Conservation (phyloP, 2,888 invertebrate genomes). For the Hypselothyrea guttata region DNA sequence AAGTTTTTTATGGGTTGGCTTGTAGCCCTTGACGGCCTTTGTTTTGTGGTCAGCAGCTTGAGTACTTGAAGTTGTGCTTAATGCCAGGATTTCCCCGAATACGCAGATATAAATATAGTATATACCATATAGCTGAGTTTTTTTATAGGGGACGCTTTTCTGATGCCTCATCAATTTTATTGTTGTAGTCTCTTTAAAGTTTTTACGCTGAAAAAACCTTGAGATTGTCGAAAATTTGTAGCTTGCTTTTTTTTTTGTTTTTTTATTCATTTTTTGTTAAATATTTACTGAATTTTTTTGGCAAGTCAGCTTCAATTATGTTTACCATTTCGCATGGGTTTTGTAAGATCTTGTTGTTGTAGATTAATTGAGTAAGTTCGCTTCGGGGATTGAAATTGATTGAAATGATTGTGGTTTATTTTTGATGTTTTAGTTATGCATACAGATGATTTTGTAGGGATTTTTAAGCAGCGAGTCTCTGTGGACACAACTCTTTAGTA, state of each 20-base stretch:
- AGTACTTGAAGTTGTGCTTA: constrained; percentile 42
- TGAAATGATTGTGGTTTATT: constrained; percentile 14
- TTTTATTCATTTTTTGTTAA: constrained; percentile 11
- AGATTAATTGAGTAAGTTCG: constrained; percentile 49
- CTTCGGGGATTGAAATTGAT: constrained; percentile 8
- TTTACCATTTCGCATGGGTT: constrained; percentile 4
- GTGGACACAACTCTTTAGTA: constrained; percentile 23
- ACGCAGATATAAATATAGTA: constrained; percentile 13
- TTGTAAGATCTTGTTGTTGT: constrained; percentile 5
- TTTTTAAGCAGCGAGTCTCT: constrained; percentile 40
- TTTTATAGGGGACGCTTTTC: constrained; percentile 36
- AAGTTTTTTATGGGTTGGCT: constrained; percentile 24
- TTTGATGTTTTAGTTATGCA: constrained; percentile 13
- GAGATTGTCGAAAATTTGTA: constrained; percentile 40
- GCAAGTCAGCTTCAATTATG: constrained; percentile 34
- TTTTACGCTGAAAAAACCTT: constrained; percentile 49
- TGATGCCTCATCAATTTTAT: constrained; percentile 20
- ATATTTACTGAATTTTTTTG: constrained; percentile 21
- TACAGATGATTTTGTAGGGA: constrained; percentile 1
- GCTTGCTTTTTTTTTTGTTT: constrained; percentile 15
- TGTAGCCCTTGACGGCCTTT: constrained; percentile 26
- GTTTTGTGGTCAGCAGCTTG: constrained; percentile 20
- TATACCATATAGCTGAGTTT: constrained; percentile 3
- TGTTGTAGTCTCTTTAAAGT: constrained; percentile 28
- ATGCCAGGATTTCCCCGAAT: constrained; percentile 57